Conservation (phyloP, 1,140 invertebrate species). For the Hylaeus volcanicus region DNA sequence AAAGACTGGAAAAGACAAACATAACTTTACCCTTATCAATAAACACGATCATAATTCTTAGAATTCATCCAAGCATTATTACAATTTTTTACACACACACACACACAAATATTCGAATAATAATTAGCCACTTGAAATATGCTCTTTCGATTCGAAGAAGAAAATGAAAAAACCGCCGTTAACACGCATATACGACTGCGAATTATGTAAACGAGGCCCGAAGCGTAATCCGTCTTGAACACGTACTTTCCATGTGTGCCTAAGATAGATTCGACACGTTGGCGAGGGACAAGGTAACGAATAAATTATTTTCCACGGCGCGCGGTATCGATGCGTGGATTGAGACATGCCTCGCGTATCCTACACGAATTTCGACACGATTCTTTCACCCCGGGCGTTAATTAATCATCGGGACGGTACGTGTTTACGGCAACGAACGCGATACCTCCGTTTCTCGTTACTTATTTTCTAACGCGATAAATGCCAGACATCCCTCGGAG, state of each 20-base stretch:
- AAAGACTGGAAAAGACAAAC: no score
- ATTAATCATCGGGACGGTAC: constrained; percentile 5
- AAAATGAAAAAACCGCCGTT: no score
- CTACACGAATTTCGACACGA: constrained; percentile 1
- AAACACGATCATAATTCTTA: no score
- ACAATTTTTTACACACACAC: no score
- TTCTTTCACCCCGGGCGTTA: not conserved
- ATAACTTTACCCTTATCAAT: no score
- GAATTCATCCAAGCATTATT: no score
- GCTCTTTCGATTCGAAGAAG: no score
- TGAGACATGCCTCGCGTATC: not conserved
- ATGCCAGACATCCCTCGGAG: not conserved
- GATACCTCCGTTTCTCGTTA: not conserved
- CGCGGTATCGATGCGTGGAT: not conserved
- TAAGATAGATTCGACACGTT: no score
- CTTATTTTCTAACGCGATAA: constrained; percentile 23
- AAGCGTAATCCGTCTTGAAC: not conserved
- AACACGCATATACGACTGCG: not conserved
- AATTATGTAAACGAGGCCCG: not conserved
- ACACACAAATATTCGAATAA: no score
- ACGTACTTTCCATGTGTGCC: not conserved
- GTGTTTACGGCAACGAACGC: not conserved
- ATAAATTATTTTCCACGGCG: not conserved
- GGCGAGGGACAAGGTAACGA: not conserved
- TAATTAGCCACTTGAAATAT: no score